These are phyloP conservation scores for Graphium colonna DNA, from an alignment of 2,888 invertebrate genomes.

Conservation along the genomic window DNA sequence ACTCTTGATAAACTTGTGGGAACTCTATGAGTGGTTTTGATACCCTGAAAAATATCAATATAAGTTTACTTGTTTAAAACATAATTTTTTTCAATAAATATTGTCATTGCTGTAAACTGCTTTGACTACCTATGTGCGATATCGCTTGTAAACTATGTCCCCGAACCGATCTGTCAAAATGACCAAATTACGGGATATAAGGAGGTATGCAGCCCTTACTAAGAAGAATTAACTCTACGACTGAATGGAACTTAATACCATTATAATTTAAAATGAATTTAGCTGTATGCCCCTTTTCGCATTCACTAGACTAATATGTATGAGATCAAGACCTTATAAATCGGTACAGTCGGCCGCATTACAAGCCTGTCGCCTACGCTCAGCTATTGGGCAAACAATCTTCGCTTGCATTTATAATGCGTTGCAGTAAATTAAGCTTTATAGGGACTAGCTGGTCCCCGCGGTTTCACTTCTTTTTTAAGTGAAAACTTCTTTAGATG, in stretches of 20 bases:
- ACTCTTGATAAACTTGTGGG: no score
- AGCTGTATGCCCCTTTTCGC: neutral
- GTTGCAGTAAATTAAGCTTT: no score
- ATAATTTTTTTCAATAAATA: no score
- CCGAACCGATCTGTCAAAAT: neutral
- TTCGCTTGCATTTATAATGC: neutral
- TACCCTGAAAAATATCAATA: no score
- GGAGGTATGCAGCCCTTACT: no score
- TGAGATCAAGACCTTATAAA: neutral
- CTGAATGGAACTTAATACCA: neutral
- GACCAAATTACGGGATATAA: neutral
- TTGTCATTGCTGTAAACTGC: no score
- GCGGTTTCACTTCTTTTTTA: no score
- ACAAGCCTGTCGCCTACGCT: slow-evolving; percentile 7
- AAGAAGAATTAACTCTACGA: neutral
- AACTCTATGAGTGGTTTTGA: no score
- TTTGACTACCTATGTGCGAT: slow-evolving; percentile 35
- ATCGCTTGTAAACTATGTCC: neutral
- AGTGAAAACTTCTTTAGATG: no score
- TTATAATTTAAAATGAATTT: neutral
- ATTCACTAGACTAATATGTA: neutral
- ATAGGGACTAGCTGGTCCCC: no score
- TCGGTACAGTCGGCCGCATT: neutral
- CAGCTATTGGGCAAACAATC: neutral
- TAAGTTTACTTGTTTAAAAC: no score